Evolutionary conservation across 2,113 vertebrate species (phyloP).

Genomic region (Microcebus lehilahytsara): DNA sequence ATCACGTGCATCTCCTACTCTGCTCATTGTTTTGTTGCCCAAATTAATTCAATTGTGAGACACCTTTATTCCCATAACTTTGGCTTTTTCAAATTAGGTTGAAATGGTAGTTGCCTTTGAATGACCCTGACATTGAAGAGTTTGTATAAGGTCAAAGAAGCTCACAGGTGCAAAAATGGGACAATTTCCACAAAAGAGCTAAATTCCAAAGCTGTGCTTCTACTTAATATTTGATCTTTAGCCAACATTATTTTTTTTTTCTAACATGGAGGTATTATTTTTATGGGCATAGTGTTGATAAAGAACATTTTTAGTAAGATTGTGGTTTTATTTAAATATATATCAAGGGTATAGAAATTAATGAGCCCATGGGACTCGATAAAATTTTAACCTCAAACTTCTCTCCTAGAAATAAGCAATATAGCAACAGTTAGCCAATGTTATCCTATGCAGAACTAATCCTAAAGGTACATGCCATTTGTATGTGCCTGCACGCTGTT

Average conservation of each 20-base stretch:
- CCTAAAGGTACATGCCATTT: neutral
- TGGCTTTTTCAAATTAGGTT: slow-evolving; percentile 8
- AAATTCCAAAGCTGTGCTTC: neutral
- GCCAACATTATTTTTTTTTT: neutral
- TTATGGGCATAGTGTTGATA: neutral
- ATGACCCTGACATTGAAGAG: neutral
- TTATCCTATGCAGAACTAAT: neutral
- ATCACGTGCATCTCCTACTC: neutral
- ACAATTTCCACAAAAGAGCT: neutral
- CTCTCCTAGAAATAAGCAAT: slow-evolving; percentile 7
- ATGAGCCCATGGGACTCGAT: neutral
- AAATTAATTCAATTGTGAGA: slow-evolving; percentile 7
- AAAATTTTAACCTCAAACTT: neutral
- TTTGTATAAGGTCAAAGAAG: neutral
- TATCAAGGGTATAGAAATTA: neutral
- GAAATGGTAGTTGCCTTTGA: neutral
- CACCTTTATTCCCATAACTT: neutral
- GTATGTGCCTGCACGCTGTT: neutral
- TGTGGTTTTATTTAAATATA: slow-evolving; percentile 11
- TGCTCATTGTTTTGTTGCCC: neutral
- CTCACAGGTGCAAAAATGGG: neutral
- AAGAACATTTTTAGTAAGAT: neutral
- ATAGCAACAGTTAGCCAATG: neutral
- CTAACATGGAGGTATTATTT: neutral
- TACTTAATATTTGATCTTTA: neutral